A percentile compares a stretch with the other conserved stretches of the same genome.
phyloP scores from a whole-genome alignment of 1,140 invertebrate genomes.

The Drosophila sproati region DNA sequence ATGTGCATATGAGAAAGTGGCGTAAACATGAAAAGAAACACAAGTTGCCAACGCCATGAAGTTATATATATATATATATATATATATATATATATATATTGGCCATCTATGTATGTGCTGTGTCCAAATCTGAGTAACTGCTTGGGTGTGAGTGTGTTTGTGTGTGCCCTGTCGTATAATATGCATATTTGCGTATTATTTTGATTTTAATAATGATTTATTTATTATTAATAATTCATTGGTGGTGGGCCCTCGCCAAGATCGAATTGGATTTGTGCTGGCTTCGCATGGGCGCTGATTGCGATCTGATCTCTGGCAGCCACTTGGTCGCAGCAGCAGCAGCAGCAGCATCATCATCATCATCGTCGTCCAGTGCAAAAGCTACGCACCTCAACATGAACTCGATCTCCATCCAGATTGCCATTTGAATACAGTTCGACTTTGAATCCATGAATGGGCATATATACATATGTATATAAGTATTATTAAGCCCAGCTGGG shows the following conservation, averaged over 20 bases:
- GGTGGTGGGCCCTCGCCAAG: conserved; percentile 69
- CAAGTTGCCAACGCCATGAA: conserved; percentile 55
- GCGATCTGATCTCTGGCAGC: conserved; percentile 61
- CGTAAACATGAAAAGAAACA: conserved; percentile 79
- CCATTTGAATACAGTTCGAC: conserved; percentile 38
- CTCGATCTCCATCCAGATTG: conserved; percentile 31
- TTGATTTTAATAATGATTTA: conserved; percentile 84
- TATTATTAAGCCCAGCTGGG: conserved; percentile 10
- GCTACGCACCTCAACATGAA: conserved; percentile 31
- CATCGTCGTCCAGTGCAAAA: conserved; percentile 56
- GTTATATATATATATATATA: conserved; percentile 9
- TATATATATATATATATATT: too few relatives aligned
- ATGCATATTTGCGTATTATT: conserved; percentile 83
- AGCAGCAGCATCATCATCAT: neutral
- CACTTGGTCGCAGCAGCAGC: neutral
- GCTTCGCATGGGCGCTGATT: conserved; percentile 47
- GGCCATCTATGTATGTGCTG: conserved; percentile 34
- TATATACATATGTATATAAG: neutral
- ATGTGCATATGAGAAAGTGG: conserved; percentile 71
- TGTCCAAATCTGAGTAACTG: conserved; percentile 3
- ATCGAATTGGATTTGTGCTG: conserved; percentile 47
- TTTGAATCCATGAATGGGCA: conserved; percentile 45
- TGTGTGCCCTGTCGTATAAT: conserved; percentile 61
- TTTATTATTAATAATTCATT: conserved; percentile 84
- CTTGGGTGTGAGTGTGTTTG: conserved; percentile 8